Conservation (phyloP, 2,797 vertebrate species). For the Leptodactylus fallax region DNA sequence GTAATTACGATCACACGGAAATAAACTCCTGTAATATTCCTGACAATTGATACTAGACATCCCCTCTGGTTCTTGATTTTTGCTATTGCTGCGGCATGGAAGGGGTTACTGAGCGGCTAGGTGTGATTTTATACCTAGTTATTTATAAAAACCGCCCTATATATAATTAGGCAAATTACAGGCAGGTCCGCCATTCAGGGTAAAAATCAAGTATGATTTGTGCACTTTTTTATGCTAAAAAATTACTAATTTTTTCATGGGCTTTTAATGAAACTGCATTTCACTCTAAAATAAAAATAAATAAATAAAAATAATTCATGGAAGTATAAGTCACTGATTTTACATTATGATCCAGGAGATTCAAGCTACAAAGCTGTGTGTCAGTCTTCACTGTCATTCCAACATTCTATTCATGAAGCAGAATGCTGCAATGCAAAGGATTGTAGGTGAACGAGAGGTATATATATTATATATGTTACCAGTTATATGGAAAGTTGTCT, state of each 20-base stretch:
- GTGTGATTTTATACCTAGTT: not conserved
- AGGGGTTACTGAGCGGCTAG: not conserved
- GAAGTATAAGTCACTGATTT: too few species aligned
- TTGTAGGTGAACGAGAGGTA: not conserved
- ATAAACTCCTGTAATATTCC: not conserved
- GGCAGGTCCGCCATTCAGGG: too few species aligned
- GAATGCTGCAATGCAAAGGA: not conserved
- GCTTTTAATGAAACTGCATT: too few species aligned
- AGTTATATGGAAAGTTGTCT: not conserved
- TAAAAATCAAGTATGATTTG: too few species aligned
- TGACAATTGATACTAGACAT: not conserved
- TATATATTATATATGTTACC: too few species aligned
- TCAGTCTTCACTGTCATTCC: not conserved
- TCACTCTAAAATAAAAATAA: too few species aligned
- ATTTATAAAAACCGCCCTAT: too few species aligned
- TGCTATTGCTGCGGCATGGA: not conserved
- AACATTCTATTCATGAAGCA: not conserved
- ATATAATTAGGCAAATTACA: too few species aligned
- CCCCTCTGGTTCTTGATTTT: not conserved
- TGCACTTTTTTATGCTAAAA: too few species aligned
- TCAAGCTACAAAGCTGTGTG: not conserved
- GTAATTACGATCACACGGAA: conserved; percentile 2
- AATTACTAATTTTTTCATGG: too few species aligned
- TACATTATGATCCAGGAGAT: too few species aligned
- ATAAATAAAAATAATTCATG: too few species aligned